Base-by-base conservation (phyloP, 64 coral and sea anemone genomes). In the Exaiptasia diaphana region DNA sequence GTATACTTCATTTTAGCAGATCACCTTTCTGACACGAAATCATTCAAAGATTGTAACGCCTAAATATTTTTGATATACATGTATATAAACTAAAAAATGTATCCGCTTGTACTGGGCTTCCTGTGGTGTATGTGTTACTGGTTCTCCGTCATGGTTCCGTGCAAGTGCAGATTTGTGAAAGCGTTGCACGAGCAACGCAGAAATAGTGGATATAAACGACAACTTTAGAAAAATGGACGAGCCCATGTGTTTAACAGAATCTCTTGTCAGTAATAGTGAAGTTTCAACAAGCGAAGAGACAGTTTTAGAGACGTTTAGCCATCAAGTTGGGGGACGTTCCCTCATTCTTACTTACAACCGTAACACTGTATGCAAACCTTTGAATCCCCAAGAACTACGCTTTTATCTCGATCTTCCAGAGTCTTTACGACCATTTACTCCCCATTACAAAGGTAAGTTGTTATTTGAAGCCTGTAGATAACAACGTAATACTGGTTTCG, bases 311-410 rank as follows among this genome's bases (percentile, higher is more conserved):
- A 42, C 69, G 0, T 73, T 45, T 10, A n/a, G 26, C 13, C 38
- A 73, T 24, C 69, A 73, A 73, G 69, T 73, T 48, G 69, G 69
- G 29, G 69, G 69, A 9, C 69, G 69, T 28, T 73, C 69, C 3
- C 44, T 73, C 3, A 73, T 73, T 27, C 69, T 73, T 12, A 73
- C 38, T 26, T 73, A 73, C 39, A 40, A 73, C 23, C 69, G 41
- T 14, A 13, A 42, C 1, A 73, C 69, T 5, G 38, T 73, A 15
- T 73, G 69, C 69, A 73, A 73, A 73, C 69, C 69, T 42, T 45
- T 73, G 20, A n/a, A 42, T 27, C 69, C 69, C 4, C 69, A 73
- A 45, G 69, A 73, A 73, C 38, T 42, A n/a, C 39, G 15, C 13
- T 73, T 73, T 23, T 73, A 73, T 11, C 21, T 45, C n/a, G 69